Conservation (phyloP, 2,888 invertebrate species). For the Leptinotarsa haldemani region DNA sequence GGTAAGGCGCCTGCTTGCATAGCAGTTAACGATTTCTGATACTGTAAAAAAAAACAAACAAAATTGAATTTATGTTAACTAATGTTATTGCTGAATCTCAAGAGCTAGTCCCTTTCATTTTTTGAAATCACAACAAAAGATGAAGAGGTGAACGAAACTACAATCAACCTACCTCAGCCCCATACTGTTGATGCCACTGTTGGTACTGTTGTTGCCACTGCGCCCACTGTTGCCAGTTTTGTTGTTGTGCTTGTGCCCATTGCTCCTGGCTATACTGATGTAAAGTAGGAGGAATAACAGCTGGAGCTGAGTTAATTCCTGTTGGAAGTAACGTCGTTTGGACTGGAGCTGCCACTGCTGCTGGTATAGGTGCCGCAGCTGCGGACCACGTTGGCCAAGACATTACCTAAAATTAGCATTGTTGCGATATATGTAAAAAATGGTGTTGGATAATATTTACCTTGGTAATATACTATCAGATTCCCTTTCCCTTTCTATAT, state of each 20-base stretch:
- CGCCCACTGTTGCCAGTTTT: constrained; percentile 80
- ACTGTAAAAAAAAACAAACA: constrained; percentile 62
- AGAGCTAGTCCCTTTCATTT: too few species aligned
- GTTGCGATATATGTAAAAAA: neutral
- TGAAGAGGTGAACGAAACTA: too few species aligned
- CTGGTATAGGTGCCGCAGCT: constrained; percentile 47
- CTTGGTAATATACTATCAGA: constrained; percentile 12
- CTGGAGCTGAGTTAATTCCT: constrained; percentile 47
- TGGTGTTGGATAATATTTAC: constrained; percentile 22
- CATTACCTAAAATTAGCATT: constrained; percentile 53
- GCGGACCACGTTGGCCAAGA: constrained; percentile 63
- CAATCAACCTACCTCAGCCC: constrained; percentile 72
- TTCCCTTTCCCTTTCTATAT: constrained; percentile 18
- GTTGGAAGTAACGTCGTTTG: constrained; percentile 45
- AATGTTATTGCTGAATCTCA: too few species aligned
- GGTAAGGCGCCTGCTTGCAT: constrained; percentile 48
- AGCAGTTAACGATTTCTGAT: constrained; percentile 68
- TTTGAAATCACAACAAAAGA: too few species aligned
- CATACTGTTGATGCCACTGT: constrained; percentile 81
- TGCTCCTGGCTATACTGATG: constrained; percentile 73
- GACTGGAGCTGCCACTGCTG: constrained; percentile 47
- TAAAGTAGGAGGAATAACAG: constrained; percentile 54
- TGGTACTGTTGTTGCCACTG: constrained; percentile 84
- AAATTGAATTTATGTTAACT: too few species aligned
- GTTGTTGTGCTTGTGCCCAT: constrained; percentile 77